Conservation (phyloP, 1,140 invertebrate species). For the Drosophila obscura region DNA sequence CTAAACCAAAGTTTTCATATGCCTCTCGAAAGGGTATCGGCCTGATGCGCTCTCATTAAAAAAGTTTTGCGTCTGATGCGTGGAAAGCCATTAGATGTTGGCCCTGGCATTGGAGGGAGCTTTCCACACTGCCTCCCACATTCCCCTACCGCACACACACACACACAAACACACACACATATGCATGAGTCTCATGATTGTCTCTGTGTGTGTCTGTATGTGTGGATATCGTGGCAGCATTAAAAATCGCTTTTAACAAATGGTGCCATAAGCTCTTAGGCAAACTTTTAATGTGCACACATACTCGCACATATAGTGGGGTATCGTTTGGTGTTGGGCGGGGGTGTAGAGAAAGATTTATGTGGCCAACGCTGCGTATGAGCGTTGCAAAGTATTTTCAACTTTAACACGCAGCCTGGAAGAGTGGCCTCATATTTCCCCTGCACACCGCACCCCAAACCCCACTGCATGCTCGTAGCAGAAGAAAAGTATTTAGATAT, state of each 20-base stretch:
- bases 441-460: constrained; percentile 1
- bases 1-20: background rate
- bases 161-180: too few species aligned
- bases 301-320: constrained; percentile 32
- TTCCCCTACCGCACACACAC: background rate
- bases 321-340: constrained; percentile 5
- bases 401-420: constrained; percentile 56
- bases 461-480: background rate
- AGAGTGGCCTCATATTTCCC: constrained; percentile 14
- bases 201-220: constrained; percentile 9
- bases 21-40: constrained; percentile 36
- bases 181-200: too few species aligned
- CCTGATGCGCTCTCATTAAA: constrained; percentile 59
- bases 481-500: constrained; percentile 55
- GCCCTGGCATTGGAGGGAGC: constrained; percentile 44
- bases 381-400: constrained; percentile 62
- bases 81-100: constrained; percentile 70
- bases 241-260: constrained; percentile 81
- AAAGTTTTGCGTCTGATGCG: constrained; percentile 57
- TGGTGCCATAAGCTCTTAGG: constrained; percentile 78
- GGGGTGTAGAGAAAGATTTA: constrained; percentile 56
- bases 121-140: background rate
- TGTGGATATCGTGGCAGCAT: constrained; percentile 66
- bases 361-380: constrained; percentile 63
- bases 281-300: constrained; percentile 75